These are phyloP conservation scores for Pipistrellus pygmaeus DNA, from an alignment of 2,797 vertebrate species.

Conservation along the genomic window DNA sequence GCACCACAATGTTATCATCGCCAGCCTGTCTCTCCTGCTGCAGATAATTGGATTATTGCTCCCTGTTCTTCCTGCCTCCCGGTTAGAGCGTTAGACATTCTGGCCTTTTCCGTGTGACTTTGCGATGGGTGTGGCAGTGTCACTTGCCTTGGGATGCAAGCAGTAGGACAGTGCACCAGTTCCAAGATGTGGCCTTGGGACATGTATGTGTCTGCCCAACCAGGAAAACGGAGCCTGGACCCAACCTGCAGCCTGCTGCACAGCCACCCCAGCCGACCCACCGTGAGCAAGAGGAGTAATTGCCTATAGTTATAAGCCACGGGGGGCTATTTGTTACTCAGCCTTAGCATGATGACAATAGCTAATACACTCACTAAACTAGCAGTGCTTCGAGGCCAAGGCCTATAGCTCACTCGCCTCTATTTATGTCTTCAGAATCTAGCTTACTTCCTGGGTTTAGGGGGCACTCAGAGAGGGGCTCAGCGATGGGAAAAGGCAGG, in stretches of 20 bases:
- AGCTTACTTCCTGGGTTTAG: background rate
- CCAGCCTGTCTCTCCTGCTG: background rate
- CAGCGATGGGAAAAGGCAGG: background rate
- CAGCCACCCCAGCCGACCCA: fast-evolving
- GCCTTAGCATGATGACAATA: background rate
- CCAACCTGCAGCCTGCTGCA: background rate
- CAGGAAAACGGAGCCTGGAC: background rate
- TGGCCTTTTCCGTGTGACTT: background rate
- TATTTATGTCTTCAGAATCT: background rate
- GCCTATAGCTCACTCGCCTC: fast-evolving
- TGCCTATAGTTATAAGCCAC: background rate
- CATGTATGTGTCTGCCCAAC: background rate
- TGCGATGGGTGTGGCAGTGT: fast-evolving
- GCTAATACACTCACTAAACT: background rate
- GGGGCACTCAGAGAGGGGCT: too few species aligned
- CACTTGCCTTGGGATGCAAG: background rate
- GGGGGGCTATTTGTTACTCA: background rate
- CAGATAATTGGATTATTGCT: background rate
- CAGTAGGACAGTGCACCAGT: fast-evolving
- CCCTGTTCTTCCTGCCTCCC: background rate
- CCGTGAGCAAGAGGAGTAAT: background rate
- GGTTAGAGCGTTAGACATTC: background rate
- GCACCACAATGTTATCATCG: background rate
- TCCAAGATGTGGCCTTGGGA: background rate
- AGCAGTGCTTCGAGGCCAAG: background rate